A percentile compares a stretch with the other conserved stretches of the same genome.
Conservation (phyloP, 2,888 invertebrate species). For the Reticulitermes lucifugus region DNA sequence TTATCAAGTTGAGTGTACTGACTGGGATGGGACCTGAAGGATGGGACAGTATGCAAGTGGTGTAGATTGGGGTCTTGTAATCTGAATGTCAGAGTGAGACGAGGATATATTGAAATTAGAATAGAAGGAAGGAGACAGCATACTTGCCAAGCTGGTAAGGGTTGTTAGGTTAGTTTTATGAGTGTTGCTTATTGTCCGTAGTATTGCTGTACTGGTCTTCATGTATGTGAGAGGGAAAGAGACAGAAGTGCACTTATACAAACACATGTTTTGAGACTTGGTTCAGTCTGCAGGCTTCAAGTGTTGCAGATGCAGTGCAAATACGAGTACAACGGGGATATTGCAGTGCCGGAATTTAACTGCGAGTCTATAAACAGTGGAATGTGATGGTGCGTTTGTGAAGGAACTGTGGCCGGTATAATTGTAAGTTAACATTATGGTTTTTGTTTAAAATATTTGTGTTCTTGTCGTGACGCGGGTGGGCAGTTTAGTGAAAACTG, state of each 20-base stretch:
- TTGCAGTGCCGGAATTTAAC: neutral
- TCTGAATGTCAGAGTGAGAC: neutral
- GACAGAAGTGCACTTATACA: neutral
- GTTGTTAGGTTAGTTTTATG: conserved; percentile 16
- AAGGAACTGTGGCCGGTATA: neutral
- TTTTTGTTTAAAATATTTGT: too few relatives aligned
- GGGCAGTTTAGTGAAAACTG: too few relatives aligned
- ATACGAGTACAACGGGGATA: neutral
- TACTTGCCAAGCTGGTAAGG: conserved; percentile 2
- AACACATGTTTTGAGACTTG: conserved; percentile 14
- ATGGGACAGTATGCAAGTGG: conserved; percentile 1
- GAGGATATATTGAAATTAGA: neutral
- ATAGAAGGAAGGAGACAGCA: neutral
- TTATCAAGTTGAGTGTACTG: neutral
- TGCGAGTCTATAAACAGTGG: neutral
- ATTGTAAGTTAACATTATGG: too few relatives aligned
- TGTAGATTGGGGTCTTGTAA: neutral
- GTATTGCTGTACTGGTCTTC: neutral
- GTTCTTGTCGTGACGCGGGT: too few relatives aligned
- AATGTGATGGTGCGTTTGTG: neutral
- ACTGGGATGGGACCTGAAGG: neutral
- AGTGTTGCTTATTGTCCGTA: conserved; percentile 17
- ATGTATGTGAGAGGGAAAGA: neutral
- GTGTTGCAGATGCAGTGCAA: neutral
- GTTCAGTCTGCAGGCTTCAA: conserved; percentile 10